phyloP scores from a whole-genome alignment of 2,113 vertebrate species.

The Daphoenositta chrysoptera region DNA sequence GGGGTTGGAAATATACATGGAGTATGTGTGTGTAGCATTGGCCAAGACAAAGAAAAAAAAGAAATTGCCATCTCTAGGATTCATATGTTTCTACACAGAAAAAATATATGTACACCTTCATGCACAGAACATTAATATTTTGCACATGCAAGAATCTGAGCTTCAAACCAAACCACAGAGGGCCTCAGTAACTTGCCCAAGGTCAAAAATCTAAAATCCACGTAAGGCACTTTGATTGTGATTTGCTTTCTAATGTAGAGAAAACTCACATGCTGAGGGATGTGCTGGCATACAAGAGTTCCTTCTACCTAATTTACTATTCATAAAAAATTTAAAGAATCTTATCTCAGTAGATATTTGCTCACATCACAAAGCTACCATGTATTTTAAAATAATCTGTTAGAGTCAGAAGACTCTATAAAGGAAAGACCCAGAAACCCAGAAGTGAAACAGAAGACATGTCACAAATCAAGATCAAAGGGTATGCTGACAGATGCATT shows the following conservation, averaged over 20 bases:
- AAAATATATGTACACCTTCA: background rate
- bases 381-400: constrained; percentile 17
- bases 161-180: background rate
- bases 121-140: background rate
- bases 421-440: background rate
- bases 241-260: constrained; percentile 36
- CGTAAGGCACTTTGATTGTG: constrained; percentile 8
- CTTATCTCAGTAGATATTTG: constrained; percentile 30
- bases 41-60: background rate
- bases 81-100: background rate
- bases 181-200: background rate
- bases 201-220: constrained; percentile 32
- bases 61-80: background rate
- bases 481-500: background rate
- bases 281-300: background rate
- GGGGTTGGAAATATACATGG: background rate
- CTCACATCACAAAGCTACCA: constrained; percentile 28
- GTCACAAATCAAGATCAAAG: constrained; percentile 14
- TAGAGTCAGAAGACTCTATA: background rate
- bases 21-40: background rate
- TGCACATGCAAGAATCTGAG: background rate
- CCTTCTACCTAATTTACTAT: constrained; percentile 32
- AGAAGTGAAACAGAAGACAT: background rate
- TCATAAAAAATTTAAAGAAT: constrained; percentile 36
- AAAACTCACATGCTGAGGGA: constrained; percentile 4